phyloP scores from a whole-genome alignment of 2,888 invertebrate genomes.

The Sipunculus nudus region DNA sequence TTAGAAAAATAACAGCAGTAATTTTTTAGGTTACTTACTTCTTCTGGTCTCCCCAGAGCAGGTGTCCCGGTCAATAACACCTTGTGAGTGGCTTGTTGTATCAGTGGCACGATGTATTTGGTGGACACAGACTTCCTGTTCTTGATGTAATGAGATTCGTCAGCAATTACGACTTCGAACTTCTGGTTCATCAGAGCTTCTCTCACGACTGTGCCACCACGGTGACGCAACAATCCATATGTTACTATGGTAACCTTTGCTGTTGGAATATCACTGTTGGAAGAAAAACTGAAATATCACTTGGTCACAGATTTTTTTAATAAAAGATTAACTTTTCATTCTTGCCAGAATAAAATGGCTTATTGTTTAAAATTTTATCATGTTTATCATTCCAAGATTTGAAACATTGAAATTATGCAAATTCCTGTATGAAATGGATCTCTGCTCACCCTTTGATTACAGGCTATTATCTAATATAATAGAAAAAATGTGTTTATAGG shows the following conservation, averaged over 20 bases:
- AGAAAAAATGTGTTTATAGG: no score
- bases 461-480: no score
- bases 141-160: conserved; percentile 63
- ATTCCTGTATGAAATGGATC: no score
- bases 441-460: no score
- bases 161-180: conserved; percentile 56
- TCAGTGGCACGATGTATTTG: conserved; percentile 55
- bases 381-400: no score
- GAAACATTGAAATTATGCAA: no score
- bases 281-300: neutral
- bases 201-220: conserved; percentile 45
- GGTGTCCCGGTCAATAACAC: conserved; percentile 63
- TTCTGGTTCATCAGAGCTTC: conserved; percentile 55
- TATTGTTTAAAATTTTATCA: no score
- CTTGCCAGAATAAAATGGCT: no score
- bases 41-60: conserved; percentile 60
- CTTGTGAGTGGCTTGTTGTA: conserved; percentile 52
- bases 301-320: neutral
- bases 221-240: conserved; percentile 55
- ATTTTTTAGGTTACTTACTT: conserved; percentile 53
- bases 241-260: conserved; percentile 54
- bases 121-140: conserved; percentile 55
- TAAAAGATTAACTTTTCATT: neutral
- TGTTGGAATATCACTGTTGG: conserved; percentile 49
- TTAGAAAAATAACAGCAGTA: no score